Percentiles rank a stretch among this genome's conserved stretches.
Evolutionary conservation across 2,888 invertebrate species (phyloP).

Genomic region (Drosophila sordidula): DNA sequence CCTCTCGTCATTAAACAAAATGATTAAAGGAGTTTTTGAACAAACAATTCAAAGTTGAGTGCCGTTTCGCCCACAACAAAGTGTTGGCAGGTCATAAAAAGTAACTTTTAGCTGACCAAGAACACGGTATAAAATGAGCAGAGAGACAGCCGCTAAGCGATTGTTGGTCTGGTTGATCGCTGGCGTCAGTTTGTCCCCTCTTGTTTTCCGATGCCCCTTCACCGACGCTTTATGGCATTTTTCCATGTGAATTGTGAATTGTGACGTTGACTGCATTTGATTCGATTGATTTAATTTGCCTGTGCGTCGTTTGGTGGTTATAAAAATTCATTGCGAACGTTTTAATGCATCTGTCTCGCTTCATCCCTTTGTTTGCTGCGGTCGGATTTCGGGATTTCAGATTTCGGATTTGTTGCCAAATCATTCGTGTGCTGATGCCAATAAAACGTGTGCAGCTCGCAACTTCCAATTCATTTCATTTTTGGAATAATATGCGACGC

Average conservation of each 20-base stretch:
- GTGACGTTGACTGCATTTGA: slow-evolving; percentile 67
- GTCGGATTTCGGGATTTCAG: slow-evolving; percentile 14
- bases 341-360: slow-evolving; percentile 43
- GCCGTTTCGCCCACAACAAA: slow-evolving; percentile 36
- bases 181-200: slow-evolving; percentile 55
- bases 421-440: slow-evolving; percentile 64
- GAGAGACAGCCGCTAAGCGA: slow-evolving; percentile 63
- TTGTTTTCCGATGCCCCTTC: not conserved
- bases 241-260: slow-evolving; percentile 76
- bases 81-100: slow-evolving; percentile 62
- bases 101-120: slow-evolving; percentile 15
- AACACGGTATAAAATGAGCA: slow-evolving; percentile 28
- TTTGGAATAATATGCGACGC: slow-evolving; percentile 61
- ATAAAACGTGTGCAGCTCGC: slow-evolving; percentile 72
- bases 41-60: slow-evolving; percentile 29
- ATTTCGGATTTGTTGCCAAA: slow-evolving; percentile 71
- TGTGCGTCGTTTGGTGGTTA: slow-evolving; percentile 70
- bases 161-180: slow-evolving; percentile 45
- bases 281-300: slow-evolving; percentile 78
- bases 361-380: slow-evolving; percentile 4
- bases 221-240: slow-evolving; percentile 71
- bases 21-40: slow-evolving; percentile 46
- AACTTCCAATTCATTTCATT: slow-evolving; percentile 77
- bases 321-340: slow-evolving; percentile 73
- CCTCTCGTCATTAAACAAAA: slow-evolving; percentile 64